phyloP scores from a whole-genome alignment of 2,888 invertebrate genomes.

The Teleiodes luculella region DNA sequence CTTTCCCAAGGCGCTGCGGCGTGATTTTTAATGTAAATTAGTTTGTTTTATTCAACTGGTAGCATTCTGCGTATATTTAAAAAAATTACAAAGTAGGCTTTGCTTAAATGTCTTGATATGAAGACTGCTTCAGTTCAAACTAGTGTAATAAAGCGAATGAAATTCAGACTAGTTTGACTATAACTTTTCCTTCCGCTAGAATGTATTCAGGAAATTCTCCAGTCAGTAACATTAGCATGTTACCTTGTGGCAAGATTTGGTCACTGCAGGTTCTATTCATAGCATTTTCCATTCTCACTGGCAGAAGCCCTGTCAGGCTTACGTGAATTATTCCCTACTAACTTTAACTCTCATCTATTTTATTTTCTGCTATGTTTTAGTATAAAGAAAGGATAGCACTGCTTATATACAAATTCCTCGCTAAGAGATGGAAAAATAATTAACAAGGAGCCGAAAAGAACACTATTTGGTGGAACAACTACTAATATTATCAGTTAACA shows the following conservation, averaged over 20 bases:
- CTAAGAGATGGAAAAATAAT: too few species aligned
- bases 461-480: too few species aligned
- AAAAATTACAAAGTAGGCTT: neutral
- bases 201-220: neutral
- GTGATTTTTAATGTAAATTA: slow-evolving; percentile 46
- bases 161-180: neutral
- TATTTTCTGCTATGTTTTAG: neutral
- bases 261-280: slow-evolving; percentile 22
- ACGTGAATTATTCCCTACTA: neutral
- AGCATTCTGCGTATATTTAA: neutral
- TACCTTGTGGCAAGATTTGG: neutral
- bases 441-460: too few species aligned
- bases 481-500: too few species aligned
- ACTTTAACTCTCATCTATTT: neutral
- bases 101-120: neutral
- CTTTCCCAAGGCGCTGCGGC: slow-evolving; percentile 36
- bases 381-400: neutral
- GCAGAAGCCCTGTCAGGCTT: neutral
- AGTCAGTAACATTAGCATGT: neutral
- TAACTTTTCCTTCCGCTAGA: neutral
- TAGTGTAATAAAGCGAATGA: too few species aligned
- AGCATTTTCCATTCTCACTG: slow-evolving; percentile 5
- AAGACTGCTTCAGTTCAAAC: too few species aligned
- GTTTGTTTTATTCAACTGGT: slow-evolving; percentile 21
- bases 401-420: too few species aligned